Evolutionary conservation across 2,888 invertebrate species (phyloP).

Genomic region (Cryptus armator): DNA sequence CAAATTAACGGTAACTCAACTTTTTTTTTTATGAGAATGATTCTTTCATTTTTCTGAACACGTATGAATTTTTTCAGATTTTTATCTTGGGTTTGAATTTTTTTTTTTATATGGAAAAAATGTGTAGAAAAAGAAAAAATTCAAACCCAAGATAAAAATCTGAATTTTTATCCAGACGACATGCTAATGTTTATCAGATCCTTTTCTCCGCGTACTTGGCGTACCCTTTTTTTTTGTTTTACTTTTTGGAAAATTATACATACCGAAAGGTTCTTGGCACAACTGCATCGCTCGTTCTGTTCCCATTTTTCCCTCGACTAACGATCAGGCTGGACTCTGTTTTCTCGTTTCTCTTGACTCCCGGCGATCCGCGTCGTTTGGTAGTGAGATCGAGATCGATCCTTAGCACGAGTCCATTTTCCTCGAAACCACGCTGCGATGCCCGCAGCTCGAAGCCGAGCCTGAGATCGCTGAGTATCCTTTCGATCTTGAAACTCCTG

Average conservation of each 20-base stretch:
- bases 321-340: conserved; percentile 73
- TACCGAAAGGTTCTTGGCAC: conserved; percentile 78
- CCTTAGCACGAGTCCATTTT: conserved; percentile 75
- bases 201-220: background rate
- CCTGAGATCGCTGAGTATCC: conserved; percentile 73
- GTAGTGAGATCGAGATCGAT: conserved; percentile 77
- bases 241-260: background rate
- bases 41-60: too few species aligned
- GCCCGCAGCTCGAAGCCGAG: conserved; percentile 77
- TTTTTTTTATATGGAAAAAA: too few species aligned
- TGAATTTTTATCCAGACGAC: too few species aligned
- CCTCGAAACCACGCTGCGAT: conserved; percentile 77
- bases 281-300: conserved; percentile 75
- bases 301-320: conserved; percentile 74
- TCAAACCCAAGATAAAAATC: too few species aligned
- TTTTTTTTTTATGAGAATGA: too few species aligned
- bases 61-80: too few species aligned
- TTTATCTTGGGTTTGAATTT: too few species aligned
- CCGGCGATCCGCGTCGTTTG: conserved; percentile 71
- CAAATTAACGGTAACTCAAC: too few species aligned
- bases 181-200: too few species aligned
- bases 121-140: too few species aligned
- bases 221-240: background rate
- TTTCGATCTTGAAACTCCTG: conserved; percentile 93
- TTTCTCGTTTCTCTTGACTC: conserved; percentile 67